Percentiles rank a stretch among this genome's conserved stretches.
phyloP scores from a whole-genome alignment of 2,888 invertebrate species.

The Ernsta delagoae region DNA sequence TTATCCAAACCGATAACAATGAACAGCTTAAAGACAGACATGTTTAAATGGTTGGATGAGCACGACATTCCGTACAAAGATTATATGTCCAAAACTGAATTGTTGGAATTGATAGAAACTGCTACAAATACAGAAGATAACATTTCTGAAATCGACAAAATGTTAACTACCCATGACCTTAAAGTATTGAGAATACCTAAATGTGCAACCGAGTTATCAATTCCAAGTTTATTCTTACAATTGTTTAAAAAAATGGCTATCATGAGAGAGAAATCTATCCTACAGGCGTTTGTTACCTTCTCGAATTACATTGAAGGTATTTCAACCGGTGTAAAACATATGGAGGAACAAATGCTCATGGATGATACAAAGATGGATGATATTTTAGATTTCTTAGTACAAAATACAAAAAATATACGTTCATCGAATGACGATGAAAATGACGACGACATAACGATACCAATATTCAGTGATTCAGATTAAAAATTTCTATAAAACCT shows the following conservation, averaged over 20 bases:
- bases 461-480: conserved; percentile 21
- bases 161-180: conserved; percentile 46
- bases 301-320: neutral
- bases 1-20: conserved; percentile 36
- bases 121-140: conserved; percentile 44
- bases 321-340: neutral
- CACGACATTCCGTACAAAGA: conserved; percentile 46
- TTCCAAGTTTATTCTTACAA: conserved; percentile 15
- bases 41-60: conserved; percentile 50
- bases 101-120: conserved; percentile 50
- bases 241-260: neutral
- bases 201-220: conserved; percentile 43
- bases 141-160: conserved; percentile 42
- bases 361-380: conserved; percentile 12
- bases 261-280: too few species aligned
- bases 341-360: neutral
- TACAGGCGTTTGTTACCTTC: neutral
- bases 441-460: conserved; percentile 1
- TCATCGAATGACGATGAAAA: neutral
- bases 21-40: conserved; percentile 45
- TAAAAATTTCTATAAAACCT: neutral
- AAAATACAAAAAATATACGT: neutral
- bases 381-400: conserved; percentile 10
- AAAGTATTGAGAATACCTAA: conserved; percentile 48
- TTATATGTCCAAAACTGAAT: conserved; percentile 47